Base-by-base conservation (phyloP, 2,888 invertebrate species). In the Caenorhabditis virilis region DNA sequence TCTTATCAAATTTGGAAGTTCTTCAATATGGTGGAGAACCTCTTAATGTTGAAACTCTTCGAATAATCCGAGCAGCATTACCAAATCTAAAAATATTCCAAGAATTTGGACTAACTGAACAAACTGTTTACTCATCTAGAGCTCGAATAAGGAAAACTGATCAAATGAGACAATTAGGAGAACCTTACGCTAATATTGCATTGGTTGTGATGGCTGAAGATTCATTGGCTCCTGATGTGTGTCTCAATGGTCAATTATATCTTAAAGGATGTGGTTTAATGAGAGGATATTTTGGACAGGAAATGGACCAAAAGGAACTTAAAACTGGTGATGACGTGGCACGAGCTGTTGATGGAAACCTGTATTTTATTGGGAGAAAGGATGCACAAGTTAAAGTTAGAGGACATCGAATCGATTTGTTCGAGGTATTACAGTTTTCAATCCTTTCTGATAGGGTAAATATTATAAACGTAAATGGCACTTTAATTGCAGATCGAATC, bases 41-140 rank as follows among this genome's bases (percentile, higher is more conserved):
- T 15, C 47, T 76, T 1, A 45, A 42, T 1, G 43, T 39, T 4
- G 36, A 49, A 7, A 63, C 56, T 6, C 22, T 61, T 4, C 48
- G 43, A n/a, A 51, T 26, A 15, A 26, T 50, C 46, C 41, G 15
- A 4, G n/a, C 33, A 4, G 45, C n/a, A 11, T 35, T 23, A n/a
- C 11, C 22, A 36, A 23, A 15, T 13, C 42, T 52, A 16, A 41
- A 20, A 16, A 36, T 71, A 11, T 69, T 25, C n/a, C 73, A 78
- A 48, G 74, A 78, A 27, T 78, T 65, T 46, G 78, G 78, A 7
- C 55, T 77, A 16, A 77, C 79, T 1, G 79, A 79, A 43, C 78
- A 78, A 45, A 64, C 77, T 11, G 72, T 79, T 25, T 79, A 78
- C 56, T 68, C 79, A 2, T 53, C 69, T 16, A 53, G 52, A 13